Base-by-base conservation (phyloP, 2,797 vertebrate species). In the Miichthys miiuy region DNA sequence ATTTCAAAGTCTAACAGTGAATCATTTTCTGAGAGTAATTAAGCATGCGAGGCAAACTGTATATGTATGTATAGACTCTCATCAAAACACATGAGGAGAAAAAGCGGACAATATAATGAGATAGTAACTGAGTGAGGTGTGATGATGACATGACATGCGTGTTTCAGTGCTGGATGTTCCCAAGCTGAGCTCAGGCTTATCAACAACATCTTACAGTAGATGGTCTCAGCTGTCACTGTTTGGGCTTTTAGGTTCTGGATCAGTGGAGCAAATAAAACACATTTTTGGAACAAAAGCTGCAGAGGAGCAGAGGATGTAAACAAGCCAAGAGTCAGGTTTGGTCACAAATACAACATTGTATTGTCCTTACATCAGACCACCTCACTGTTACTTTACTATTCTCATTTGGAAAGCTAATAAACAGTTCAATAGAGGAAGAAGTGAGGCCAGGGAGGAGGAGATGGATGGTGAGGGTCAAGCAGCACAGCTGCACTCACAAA, bases 11-110 rank as follows among this genome's bases (percentile, higher is more conserved):
- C 78, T 68, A 63, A 77, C 54, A 48, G 52, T 9, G 17, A 83
- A 75, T 85, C 25, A 85, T 84, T 80, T 78, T 17, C 68, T 62
- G 47, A 42, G 21, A 34, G 70, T 85, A 65, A 87, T 88, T 81
- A 78, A 73, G 56, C n/a, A 79, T 75, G 47, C 11, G 10, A 76
- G 64, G 57, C 66, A 44, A 72, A 68, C 50, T 60, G 68, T 42
- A 20, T 79, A 88, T 90, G 73, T 85, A 85, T 83, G 21, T 82
- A 75, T 62, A 66, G 54, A 55, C 38, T 54, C 69, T 87, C 50
- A 86, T 85, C 82, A 82, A 81, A 81, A 80, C 50, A 69, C 51
- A 77, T 11, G 46, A 69, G 58, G 63, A 55, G 47, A 50, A 77
- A 44, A 78, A 57, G 30, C 25, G 54, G 23, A 55, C 47, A 23